phyloP scores from a whole-genome alignment of 2,888 invertebrate species.

The Sarcophaga caerulescens region DNA sequence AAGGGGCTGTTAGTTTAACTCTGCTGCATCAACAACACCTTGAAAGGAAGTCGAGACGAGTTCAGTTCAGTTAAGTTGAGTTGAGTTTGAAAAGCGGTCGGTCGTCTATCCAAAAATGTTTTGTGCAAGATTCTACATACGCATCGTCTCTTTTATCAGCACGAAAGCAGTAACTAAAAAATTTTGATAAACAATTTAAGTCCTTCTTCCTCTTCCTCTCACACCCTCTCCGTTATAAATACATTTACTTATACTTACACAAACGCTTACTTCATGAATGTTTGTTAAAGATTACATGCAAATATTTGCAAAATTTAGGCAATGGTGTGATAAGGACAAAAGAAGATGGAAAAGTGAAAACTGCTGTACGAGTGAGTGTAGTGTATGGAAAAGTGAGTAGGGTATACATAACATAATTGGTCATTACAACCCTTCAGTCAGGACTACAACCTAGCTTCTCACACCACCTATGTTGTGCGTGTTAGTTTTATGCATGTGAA shows the following conservation, averaged over 20 bases:
- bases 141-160: constrained; percentile 13
- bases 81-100: too few relatives aligned
- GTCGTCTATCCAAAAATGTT: too few relatives aligned
- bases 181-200: background rate
- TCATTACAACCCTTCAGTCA: too few relatives aligned
- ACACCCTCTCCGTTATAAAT: background rate
- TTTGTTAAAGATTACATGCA: constrained; percentile 9
- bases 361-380: background rate
- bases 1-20: constrained; percentile 27
- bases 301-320: constrained; percentile 12
- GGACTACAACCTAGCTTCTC: too few relatives aligned
- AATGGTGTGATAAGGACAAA: too few relatives aligned
- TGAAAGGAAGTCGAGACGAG: constrained; percentile 34
- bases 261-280: background rate
- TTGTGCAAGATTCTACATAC: background rate
- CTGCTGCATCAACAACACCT: constrained; percentile 50
- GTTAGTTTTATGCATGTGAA: too few relatives aligned
- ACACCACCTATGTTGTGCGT: too few relatives aligned
- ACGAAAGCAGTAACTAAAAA: background rate
- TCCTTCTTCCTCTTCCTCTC: too few relatives aligned
- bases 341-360: background rate
- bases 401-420: too few relatives aligned
- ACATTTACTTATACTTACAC: background rate
- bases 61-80: background rate
- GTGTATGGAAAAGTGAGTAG: background rate